Evolutionary conservation across 1,140 invertebrate species (phyloP).

Genomic region (Sinella curviseta): DNA sequence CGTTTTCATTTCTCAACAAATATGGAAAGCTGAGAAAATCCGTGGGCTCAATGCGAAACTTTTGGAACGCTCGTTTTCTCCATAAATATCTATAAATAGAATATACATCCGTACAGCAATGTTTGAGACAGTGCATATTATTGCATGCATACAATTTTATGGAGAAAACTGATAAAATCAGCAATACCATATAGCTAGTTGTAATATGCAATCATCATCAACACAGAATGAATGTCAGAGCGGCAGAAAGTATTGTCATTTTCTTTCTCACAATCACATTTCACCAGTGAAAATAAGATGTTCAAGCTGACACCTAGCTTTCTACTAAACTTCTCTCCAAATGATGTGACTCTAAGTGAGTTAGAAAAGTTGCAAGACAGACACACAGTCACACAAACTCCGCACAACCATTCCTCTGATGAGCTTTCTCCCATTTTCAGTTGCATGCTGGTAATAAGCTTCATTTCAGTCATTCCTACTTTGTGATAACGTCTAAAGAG

Average conservation of each 20-base stretch:
- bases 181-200: too few species aligned
- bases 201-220: not conserved
- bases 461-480: not conserved
- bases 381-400: not conserved
- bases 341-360: conserved; percentile 17
- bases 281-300: not conserved
- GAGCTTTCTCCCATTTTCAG: not conserved
- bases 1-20: too few species aligned
- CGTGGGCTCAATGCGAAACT: too few species aligned
- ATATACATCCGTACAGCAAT: too few species aligned
- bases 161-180: too few species aligned
- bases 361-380: not conserved
- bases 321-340: not conserved
- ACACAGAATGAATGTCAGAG: not conserved
- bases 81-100: too few species aligned
- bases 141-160: too few species aligned
- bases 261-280: not conserved
- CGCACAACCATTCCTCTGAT: not conserved
- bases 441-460: conserved; percentile 6
- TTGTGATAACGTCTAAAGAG: not conserved
- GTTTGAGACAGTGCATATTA: too few species aligned
- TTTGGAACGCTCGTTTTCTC: too few species aligned
- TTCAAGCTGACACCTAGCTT: conserved; percentile 18
- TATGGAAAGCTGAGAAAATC: too few species aligned
- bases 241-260: not conserved